phyloP scores from a whole-genome alignment of 2,888 invertebrate genomes.

The Caenorhabditis sulstoni region DNA sequence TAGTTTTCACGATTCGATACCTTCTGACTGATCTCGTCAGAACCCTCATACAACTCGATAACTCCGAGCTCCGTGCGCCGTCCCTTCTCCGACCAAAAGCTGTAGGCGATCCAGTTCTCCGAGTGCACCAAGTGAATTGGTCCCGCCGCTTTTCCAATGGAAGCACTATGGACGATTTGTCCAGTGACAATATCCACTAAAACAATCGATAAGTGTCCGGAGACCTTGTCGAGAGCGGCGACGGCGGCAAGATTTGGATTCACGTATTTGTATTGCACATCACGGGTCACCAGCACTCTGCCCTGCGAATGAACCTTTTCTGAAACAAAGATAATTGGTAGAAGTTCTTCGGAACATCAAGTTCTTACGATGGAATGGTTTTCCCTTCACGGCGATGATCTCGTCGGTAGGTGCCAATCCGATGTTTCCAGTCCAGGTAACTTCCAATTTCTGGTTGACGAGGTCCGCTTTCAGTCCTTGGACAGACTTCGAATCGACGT shows the following conservation, averaged over 20 bases:
- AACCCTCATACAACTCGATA: slow-evolving; percentile 94
- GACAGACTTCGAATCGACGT: slow-evolving; percentile 20
- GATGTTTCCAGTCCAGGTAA: slow-evolving; percentile 70
- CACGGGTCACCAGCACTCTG: slow-evolving; percentile 93
- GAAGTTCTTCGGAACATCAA: not conserved
- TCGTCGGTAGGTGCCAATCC: slow-evolving; percentile 68
- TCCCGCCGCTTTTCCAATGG: slow-evolving; percentile 89
- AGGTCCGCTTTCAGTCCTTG: slow-evolving; percentile 51
- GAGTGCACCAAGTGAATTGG: slow-evolving; percentile 93
- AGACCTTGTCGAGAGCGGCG: slow-evolving; percentile 63
- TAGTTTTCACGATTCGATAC: slow-evolving; percentile 9
- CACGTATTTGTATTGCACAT: slow-evolving; percentile 97
- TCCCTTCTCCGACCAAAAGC: slow-evolving; percentile 93
- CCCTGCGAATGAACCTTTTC: slow-evolving; percentile 92
- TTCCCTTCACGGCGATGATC: slow-evolving; percentile 73
- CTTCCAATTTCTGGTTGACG: slow-evolving; percentile 17
- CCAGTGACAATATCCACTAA: slow-evolving; percentile 94
- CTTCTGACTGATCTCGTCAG: slow-evolving; percentile 80
- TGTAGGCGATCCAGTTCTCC: slow-evolving; percentile 96
- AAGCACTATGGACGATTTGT: slow-evolving; percentile 87
- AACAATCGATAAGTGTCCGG: slow-evolving; percentile 86
- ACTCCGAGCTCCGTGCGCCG: slow-evolving; percentile 93
- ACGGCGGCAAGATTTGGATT: slow-evolving; percentile 90
- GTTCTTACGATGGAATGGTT: slow-evolving; percentile 68
- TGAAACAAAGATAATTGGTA: slow-evolving; percentile 46